A percentile compares a stretch with the other conserved stretches of the same genome.
phyloP scores from a whole-genome alignment of 2,113 vertebrate species.

The Amblyornis subalaris region DNA sequence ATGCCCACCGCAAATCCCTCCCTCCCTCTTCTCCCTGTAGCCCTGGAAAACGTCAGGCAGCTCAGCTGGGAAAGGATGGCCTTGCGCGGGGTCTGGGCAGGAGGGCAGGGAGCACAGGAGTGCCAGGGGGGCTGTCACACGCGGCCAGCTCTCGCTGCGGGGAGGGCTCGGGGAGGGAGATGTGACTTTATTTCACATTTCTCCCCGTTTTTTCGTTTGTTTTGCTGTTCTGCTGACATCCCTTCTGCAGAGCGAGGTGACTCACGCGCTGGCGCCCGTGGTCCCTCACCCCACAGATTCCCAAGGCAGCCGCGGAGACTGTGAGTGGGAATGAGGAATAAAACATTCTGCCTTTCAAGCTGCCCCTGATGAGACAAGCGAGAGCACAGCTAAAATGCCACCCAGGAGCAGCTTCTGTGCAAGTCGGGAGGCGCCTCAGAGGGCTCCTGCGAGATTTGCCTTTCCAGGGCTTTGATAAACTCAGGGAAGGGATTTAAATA shows the following conservation, averaged over 20 bases:
- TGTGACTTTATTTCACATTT: accelerated
- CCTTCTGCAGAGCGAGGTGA: not conserved
- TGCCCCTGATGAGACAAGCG: not conserved
- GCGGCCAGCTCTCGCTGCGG: accelerated
- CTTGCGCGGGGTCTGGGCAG: not conserved
- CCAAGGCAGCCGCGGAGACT: not conserved
- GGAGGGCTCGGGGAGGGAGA: not conserved
- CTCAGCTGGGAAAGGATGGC: not conserved
- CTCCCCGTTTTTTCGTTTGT: accelerated
- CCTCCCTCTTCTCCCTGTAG: not conserved
- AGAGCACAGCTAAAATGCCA: not conserved
- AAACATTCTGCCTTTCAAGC: not conserved
- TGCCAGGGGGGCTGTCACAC: not conserved
- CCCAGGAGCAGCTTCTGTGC: not conserved
- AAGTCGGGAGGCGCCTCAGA: not conserved
- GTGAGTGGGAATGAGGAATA: not conserved
- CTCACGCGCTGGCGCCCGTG: accelerated
- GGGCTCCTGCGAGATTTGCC: not conserved
- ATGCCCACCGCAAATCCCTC: accelerated
- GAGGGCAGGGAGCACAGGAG: not conserved
- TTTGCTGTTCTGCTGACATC: not conserved
- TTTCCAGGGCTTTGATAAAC: not conserved
- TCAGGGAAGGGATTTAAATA: not conserved
- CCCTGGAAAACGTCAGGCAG: not conserved
- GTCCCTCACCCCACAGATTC: not conserved